Conservation (phyloP, 2,113 vertebrate genomes). For the Mesembrinibis cayennensis region DNA sequence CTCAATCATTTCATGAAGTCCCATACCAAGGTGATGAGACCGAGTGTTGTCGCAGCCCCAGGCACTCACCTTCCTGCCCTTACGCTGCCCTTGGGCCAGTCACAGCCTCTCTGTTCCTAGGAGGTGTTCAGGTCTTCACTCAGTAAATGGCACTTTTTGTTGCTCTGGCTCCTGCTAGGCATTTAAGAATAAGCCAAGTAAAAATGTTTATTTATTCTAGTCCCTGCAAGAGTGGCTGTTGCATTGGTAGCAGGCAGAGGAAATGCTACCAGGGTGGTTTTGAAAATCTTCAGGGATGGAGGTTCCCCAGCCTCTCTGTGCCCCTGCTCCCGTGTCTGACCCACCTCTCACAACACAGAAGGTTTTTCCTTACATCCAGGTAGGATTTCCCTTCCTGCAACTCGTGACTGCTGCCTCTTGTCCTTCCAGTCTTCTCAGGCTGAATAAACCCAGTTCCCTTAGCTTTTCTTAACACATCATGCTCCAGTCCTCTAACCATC, state of each 20-base stretch:
- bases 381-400: background rate
- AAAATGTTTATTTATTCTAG: background rate
- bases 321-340: background rate
- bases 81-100: background rate
- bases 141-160: background rate
- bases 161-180: background rate
- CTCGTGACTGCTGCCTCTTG: background rate
- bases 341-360: background rate
- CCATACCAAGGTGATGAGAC: conserved; percentile 30
- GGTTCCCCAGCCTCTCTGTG: background rate
- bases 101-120: background rate
- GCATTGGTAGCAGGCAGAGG: background rate
- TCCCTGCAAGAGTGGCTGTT: background rate
- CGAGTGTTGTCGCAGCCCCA: background rate
- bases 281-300: background rate
- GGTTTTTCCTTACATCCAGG: background rate
- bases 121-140: background rate
- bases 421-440: background rate
- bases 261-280: background rate
- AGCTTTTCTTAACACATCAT: background rate
- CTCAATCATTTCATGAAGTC: background rate
- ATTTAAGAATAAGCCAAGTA: background rate
- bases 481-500: background rate
- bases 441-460: background rate
- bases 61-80: conserved; percentile 12